Evolutionary conservation across 1,140 invertebrate species (phyloP).

Genomic region (Penaeus indicus): DNA sequence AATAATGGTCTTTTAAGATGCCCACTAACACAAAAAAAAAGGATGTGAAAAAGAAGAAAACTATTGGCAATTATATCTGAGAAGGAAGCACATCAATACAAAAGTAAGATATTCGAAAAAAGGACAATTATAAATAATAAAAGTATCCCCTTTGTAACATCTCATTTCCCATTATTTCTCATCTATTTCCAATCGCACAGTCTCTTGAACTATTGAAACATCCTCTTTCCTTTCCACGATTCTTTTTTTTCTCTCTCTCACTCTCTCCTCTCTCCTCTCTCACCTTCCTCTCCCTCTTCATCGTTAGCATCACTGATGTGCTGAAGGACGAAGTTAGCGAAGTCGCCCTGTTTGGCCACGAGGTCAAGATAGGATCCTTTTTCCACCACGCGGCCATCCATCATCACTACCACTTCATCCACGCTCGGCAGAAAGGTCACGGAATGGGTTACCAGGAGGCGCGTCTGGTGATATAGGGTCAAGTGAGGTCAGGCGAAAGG

Average conservation of each 20-base stretch:
- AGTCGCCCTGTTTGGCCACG: conserved; percentile 43
- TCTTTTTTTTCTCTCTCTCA: neutral
- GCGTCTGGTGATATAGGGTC: conserved; percentile 73
- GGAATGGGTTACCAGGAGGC: conserved; percentile 84
- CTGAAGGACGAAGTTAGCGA: conserved; percentile 56
- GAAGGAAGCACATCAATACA: too few relatives aligned
- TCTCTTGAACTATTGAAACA: too few relatives aligned
- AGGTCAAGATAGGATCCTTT: conserved; percentile 46
- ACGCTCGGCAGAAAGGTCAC: conserved; percentile 68
- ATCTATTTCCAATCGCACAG: too few relatives aligned
- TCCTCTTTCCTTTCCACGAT: neutral
- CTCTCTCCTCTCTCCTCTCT: neutral
- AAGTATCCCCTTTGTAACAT: too few relatives aligned
- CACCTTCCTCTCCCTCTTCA: conserved; percentile 16
- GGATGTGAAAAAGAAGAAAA: too few relatives aligned
- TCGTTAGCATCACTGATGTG: conserved; percentile 24
- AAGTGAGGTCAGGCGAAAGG: too few relatives aligned
- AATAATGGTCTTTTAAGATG: too few relatives aligned
- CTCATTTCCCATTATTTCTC: too few relatives aligned
- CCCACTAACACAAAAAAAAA: too few relatives aligned
- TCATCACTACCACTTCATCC: conserved; percentile 25
- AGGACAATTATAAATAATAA: too few relatives aligned
- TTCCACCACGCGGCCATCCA: neutral
- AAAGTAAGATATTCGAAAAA: too few relatives aligned
- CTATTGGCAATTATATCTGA: too few relatives aligned